phyloP scores from a whole-genome alignment of 2,888 invertebrate species.

The Drosophila tanythrix region DNA sequence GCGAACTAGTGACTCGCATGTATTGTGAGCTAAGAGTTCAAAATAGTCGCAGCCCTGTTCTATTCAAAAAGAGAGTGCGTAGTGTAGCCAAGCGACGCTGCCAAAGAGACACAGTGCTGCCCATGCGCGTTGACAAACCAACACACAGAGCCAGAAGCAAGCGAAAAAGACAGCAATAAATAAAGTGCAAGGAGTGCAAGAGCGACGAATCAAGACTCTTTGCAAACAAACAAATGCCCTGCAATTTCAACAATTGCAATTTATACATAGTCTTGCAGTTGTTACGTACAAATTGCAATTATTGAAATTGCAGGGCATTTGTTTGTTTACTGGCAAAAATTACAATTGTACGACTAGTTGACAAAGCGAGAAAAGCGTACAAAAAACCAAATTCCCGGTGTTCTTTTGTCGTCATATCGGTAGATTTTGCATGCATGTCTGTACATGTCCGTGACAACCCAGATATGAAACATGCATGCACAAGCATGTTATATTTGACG shows the following conservation, averaged over 20 bases:
- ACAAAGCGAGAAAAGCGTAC: not conserved
- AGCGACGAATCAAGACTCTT: constrained; percentile 7
- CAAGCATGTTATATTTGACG: constrained; percentile 31
- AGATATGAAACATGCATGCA: constrained; percentile 20
- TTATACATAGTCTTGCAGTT: too few species aligned
- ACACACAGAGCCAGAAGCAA: constrained; percentile 10
- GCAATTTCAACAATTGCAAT: constrained; percentile 3
- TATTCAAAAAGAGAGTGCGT: constrained; percentile 30
- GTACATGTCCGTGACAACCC: constrained; percentile 37
- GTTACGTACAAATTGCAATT: too few species aligned
- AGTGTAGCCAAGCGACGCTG: constrained; percentile 50
- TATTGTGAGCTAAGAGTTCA: constrained; percentile 1
- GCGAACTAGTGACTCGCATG: not conserved
- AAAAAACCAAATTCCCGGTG: not conserved
- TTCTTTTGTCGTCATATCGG: constrained; percentile 14
- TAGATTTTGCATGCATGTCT: constrained; percentile 32
- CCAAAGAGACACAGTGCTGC: constrained; percentile 49
- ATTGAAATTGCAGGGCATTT: too few species aligned
- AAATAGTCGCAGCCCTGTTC: constrained; percentile 38
- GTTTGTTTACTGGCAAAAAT: not conserved
- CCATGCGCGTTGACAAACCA: constrained; percentile 60
- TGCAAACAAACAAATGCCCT: constrained; percentile 45
- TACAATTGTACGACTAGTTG: not conserved
- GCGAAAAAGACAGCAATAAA: constrained; percentile 12
- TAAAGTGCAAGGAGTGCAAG: constrained; percentile 12